These are phyloP conservation scores for Lates calcarifer DNA, from an alignment of 2,113 vertebrate species.

Conservation along the genomic window DNA sequence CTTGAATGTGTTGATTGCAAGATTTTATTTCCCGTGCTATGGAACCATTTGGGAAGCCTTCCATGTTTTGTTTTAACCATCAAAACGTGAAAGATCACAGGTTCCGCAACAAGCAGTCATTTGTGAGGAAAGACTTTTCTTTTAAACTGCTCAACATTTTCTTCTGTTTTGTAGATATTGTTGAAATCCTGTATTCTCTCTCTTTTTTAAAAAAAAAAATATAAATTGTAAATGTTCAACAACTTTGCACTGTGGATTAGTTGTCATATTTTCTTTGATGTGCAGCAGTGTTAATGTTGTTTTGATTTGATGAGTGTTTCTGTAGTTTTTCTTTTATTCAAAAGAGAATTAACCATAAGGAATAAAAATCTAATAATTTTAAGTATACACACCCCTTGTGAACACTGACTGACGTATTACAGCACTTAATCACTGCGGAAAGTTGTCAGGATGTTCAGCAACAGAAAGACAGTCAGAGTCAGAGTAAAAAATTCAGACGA, in stretches of 20 bases:
- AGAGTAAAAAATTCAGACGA: background rate
- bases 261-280: conserved; percentile 9
- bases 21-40: background rate
- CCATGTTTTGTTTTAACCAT: background rate
- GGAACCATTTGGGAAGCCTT: background rate
- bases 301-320: background rate
- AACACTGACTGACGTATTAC: background rate
- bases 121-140: background rate
- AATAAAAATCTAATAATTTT: background rate
- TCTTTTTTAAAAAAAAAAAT: background rate
- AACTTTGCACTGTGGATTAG: background rate
- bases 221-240: conserved; percentile 17
- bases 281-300: conserved; percentile 14
- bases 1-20: background rate
- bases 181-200: background rate
- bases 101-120: background rate
- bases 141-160: background rate
- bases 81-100: background rate
- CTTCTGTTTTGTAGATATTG: conserved; percentile 5
- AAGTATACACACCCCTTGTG: background rate
- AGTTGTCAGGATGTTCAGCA: too few species aligned
- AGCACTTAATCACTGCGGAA: too few species aligned
- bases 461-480: background rate
- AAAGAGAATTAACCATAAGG: background rate
- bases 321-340: background rate